A percentile compares a stretch with the other conserved stretches of the same genome.
phyloP scores from a whole-genome alignment of 2,888 invertebrate genomes.

The Platycheirus albimanus region DNA sequence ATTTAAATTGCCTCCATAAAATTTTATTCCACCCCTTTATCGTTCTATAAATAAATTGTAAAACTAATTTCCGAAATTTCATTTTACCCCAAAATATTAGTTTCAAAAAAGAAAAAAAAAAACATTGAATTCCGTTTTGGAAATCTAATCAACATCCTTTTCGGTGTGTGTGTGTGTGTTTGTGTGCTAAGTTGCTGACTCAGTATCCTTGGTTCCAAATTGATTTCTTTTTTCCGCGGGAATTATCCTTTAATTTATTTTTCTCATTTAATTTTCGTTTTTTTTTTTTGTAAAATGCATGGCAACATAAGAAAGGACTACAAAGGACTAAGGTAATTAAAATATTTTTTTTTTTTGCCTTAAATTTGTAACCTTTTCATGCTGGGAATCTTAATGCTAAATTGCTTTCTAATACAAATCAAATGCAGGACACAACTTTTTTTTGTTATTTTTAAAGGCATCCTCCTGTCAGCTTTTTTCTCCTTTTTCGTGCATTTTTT shows the following conservation, averaged over 20 bases:
- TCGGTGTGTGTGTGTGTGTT: background rate
- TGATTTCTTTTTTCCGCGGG: constrained; percentile 61
- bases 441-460: constrained; percentile 39
- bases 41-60: constrained; percentile 69
- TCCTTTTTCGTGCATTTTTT: constrained; percentile 11
- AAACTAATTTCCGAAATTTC: constrained; percentile 74
- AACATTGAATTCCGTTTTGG: constrained; percentile 67
- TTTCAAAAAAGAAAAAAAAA: constrained; percentile 14
- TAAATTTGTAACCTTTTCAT: constrained; percentile 26
- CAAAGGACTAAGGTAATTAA: constrained; percentile 69
- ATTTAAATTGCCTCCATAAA: constrained; percentile 52
- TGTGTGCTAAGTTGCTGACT: constrained; percentile 55
- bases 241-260: constrained; percentile 69
- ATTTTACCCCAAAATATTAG: constrained; percentile 66
- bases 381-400: constrained; percentile 55
- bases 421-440: constrained; percentile 57
- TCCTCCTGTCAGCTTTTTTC: constrained; percentile 57
- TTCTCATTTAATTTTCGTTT: constrained; percentile 17
- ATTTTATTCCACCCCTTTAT: constrained; percentile 66
- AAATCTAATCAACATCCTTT: constrained; percentile 72
- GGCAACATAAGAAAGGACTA: constrained; percentile 53
- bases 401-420: constrained; percentile 72
- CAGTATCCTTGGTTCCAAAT: constrained; percentile 62
- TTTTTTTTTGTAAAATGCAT: constrained; percentile 41
- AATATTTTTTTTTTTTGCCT: constrained; percentile 47